Conservation (phyloP, 2,888 invertebrate species). For the Uloborus plumipes region DNA sequence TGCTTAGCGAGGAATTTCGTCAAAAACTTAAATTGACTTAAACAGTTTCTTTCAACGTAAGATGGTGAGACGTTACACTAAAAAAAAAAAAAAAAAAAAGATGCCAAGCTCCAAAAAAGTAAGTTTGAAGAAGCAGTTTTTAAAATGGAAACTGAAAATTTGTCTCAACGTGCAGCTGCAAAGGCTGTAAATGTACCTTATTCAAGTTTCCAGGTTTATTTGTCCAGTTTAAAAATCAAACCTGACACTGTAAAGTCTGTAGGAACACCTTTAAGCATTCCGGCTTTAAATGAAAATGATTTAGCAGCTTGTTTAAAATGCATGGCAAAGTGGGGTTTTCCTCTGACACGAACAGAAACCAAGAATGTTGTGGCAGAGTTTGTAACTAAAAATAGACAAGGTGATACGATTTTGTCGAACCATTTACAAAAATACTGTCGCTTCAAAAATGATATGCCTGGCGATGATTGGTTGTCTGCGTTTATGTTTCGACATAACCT, state of each 20-base stretch:
- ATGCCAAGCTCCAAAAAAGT: background rate
- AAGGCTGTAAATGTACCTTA: constrained; percentile 1
- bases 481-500: background rate
- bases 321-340: too few relatives aligned
- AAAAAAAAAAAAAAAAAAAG: constrained; percentile 2
- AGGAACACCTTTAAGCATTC: background rate
- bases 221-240: background rate
- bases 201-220: background rate
- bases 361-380: background rate
- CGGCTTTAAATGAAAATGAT: background rate
- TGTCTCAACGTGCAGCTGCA: background rate
- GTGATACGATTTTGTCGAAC: background rate
- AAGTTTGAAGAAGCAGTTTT: constrained; percentile 2
- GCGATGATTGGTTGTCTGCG: too few relatives aligned
- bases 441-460: too few relatives aligned
- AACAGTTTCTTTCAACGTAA: too few relatives aligned
- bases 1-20: too few relatives aligned
- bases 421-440: too few relatives aligned
- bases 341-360: too few relatives aligned
- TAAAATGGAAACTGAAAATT: constrained; percentile 1
- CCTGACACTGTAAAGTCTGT: background rate
- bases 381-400: constrained; percentile 5
- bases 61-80: too few relatives aligned
- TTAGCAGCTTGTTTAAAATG: too few relatives aligned
- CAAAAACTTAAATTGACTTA: too few relatives aligned